Evolutionary conservation across 1,140 invertebrate species (phyloP), one percentile per base, ranked within the genome.

Genomic region (Atta colombica): DNA sequence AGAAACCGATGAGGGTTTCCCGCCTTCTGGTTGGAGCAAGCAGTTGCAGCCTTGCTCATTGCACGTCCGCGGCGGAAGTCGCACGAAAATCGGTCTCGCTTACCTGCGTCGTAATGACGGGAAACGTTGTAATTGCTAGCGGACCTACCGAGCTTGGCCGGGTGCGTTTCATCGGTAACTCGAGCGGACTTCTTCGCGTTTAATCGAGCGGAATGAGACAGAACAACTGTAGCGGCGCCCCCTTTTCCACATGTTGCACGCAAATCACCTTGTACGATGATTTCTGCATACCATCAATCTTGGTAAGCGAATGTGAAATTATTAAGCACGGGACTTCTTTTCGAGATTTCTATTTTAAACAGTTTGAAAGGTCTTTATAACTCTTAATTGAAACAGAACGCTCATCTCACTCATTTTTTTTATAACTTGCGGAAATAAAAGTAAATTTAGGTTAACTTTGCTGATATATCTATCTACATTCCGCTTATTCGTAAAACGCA

Each of bases 41-140:
- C 77, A 80, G 45, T 63, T 55, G 60, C 35, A 39, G 35, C 58
- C 80, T n/a, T 39, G 87, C 45, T 81, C 25, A 53, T 88, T 63
- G 84, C 60, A 58, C 71, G 63, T 49, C 75, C 68, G 90, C 85
- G 91, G 91, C 92, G 93, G 94, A 94, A 93, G 94, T 93, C 90
- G 91, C 88, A 93, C 92, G 91, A 93, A 93, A 92, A 94, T 93
- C 91, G 90, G 94, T 94, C 89, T 94, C 93, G 93, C 89, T 94
- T 93, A 94, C 93, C 93, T 94, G 93, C 82, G 78, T 84, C 90
- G 91, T 94, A 94, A 94, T 90, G 93, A 94, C 93, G 87, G 93
- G 93, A 94, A 94, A 94, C 92, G 91, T 93, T 92, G 92, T 94
- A 93, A 94, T 94, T 93, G 93, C 86, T 78, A 88, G 86, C 89